Base-by-base conservation (phyloP, 2,797 vertebrate genomes). In the Pangasius djambal region DNA sequence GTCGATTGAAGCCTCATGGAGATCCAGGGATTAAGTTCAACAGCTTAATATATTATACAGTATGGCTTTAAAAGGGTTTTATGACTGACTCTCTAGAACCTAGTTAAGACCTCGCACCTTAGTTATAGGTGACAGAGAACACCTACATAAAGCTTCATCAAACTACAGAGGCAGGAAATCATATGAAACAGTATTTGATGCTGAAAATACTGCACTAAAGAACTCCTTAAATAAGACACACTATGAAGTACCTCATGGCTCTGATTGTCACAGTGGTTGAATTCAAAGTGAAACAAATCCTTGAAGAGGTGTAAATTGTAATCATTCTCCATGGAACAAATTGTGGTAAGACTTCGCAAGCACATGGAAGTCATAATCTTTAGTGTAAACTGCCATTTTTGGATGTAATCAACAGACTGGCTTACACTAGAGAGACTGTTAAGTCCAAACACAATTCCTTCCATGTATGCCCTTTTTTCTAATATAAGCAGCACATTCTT, bases 231-330 rank as follows among this genome's bases (percentile, higher is more conserved):
- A 31, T 67, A 55, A 67, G 1, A 22, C 22, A 55, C 31, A 65
- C 20, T 52, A 37, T 22, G 8, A 86, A 55, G 44, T 59, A 79
- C 72, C 44, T 65, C 34, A 69, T 20, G 8, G 44, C 59, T 34
- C 79, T 20, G 40, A 48, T 48, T 61, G 78, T 72, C 40, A 85
- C 57, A 37, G 28, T 48, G 48, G 50, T 72, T 52, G 61, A 82
- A 63, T 83, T 88, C 57, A 88, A 82, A 88, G 50, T 50, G 28
- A 25, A 48, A 34, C 10, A 9, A 88, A 87, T 74, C 59, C 69
- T 50, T 75, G 40, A 88, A 65, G 12, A 40, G 70, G 82, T 55
- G n/a, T 65, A 22, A 31, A 34, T 69, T 85, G 20, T 87, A 70
- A 90, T 86, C 65, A 31, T 18, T 7, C 6, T 59, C 74, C 28